Evolutionary conservation across 2,888 invertebrate species (phyloP).

Genomic region (Netelia inedita): DNA sequence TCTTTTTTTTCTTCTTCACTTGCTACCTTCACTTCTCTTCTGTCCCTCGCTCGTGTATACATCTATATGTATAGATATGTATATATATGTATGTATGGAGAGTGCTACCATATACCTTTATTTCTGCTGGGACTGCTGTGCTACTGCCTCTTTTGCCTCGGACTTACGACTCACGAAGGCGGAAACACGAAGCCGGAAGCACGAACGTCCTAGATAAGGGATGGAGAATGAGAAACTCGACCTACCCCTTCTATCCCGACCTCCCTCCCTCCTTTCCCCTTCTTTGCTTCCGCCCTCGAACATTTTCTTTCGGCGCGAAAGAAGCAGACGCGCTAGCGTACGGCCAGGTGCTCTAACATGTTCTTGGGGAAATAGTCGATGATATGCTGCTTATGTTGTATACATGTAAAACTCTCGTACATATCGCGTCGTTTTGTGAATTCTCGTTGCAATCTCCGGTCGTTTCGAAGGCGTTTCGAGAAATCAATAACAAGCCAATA

Average conservation of each 20-base stretch:
- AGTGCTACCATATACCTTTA: neutral
- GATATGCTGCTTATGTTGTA: no score
- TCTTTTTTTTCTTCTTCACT: conserved; percentile 41
- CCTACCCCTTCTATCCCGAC: conserved; percentile 18
- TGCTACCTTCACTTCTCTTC: conserved; percentile 46
- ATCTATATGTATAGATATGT: neutral
- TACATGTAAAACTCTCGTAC: no score
- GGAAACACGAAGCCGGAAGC: conserved; percentile 67
- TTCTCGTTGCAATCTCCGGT: no score
- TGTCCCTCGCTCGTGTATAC: conserved; percentile 2
- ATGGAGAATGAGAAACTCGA: conserved; percentile 42
- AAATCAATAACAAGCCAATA: no score
- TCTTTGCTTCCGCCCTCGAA: conserved; percentile 27
- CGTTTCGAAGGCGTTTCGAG: no score
- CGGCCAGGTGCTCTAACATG: conserved; percentile 14
- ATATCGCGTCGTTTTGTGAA: no score
- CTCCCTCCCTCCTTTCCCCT: neutral
- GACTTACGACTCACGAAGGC: conserved; percentile 65
- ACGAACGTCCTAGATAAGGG: conserved; percentile 65
- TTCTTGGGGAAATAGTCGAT: neutral
- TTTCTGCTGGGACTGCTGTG: conserved; percentile 21
- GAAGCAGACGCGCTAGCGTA: conserved; percentile 37
- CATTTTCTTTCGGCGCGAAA: conserved; percentile 1
- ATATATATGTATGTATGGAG: conserved; percentile 2
- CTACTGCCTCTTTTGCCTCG: conserved; percentile 45